phyloP scores from a whole-genome alignment of 1,140 invertebrate genomes.

The Drepana arcuata region DNA sequence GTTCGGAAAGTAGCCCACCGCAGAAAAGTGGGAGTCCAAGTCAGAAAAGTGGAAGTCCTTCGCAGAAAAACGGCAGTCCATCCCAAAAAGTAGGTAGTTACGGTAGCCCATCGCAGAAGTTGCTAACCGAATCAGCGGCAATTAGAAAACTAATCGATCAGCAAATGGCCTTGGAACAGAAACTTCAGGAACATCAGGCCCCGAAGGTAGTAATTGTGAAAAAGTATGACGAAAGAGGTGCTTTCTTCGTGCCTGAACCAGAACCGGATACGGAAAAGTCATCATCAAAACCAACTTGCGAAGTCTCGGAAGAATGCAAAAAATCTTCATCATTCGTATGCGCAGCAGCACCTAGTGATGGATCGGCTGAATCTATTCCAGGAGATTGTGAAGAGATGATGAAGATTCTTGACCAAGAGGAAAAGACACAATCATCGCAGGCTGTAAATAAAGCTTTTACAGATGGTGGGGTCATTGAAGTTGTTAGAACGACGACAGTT shows the following conservation, averaged over 20 bases:
- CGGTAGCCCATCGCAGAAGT: conserved; percentile 70
- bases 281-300: conserved; percentile 25
- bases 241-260: conserved; percentile 63
- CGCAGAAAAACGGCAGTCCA: conserved; percentile 65
- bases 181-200: conserved; percentile 47
- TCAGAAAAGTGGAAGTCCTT: conserved; percentile 62
- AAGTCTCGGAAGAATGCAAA: conserved; percentile 52
- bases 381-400: conserved; percentile 70
- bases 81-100: conserved; percentile 68
- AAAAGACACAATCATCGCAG: conserved; percentile 38
- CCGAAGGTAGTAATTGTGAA: conserved; percentile 65
- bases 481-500: conserved; percentile 72
- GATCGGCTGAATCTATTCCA: conserved; percentile 58
- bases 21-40: conserved; percentile 63
- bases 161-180: conserved; percentile 62
- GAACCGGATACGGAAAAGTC: conserved; percentile 37
- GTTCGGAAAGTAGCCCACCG: conserved; percentile 68
- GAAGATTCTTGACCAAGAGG: conserved; percentile 63
- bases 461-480: conserved; percentile 58
- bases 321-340: conserved; percentile 68
- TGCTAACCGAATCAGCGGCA: conserved; percentile 56
- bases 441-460: conserved; percentile 24
- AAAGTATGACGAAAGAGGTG: conserved; percentile 62
- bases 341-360: conserved; percentile 69
- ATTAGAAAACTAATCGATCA: conserved; percentile 67